Conservation (phyloP, 1,140 invertebrate genomes). For the Bombus terrestris region DNA sequence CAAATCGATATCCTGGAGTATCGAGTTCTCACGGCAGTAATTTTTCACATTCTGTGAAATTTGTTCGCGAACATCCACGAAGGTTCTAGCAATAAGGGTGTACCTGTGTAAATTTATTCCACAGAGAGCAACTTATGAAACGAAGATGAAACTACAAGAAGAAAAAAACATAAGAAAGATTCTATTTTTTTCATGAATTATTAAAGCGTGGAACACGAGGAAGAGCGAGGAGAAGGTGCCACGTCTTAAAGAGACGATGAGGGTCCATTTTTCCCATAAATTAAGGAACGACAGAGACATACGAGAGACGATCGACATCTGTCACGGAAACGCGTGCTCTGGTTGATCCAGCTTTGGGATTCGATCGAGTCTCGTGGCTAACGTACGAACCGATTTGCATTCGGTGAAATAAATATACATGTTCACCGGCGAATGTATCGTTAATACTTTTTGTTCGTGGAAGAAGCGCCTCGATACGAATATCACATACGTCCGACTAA, state of each 20-base stretch:
- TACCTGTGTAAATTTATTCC: slow-evolving; percentile 59
- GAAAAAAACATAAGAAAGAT: slow-evolving; percentile 32
- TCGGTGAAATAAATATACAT: background rate
- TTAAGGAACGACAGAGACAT: slow-evolving; percentile 28
- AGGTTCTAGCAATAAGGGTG: slow-evolving; percentile 73
- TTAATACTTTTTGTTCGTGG: slow-evolving; percentile 35
- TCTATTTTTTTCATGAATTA: slow-evolving; percentile 54
- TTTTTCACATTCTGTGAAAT: slow-evolving; percentile 23
- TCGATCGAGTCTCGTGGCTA: slow-evolving; percentile 73
- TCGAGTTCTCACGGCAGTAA: slow-evolving; percentile 6
- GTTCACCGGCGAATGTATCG: slow-evolving; percentile 9
- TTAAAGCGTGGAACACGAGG: background rate
- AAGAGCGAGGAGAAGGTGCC: slow-evolving; percentile 14
- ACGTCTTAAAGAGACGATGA: slow-evolving; percentile 55
- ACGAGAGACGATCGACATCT: slow-evolving; percentile 76
- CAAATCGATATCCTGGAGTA: slow-evolving; percentile 27
- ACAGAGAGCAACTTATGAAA: slow-evolving; percentile 10
- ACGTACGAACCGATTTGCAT: slow-evolving; percentile 13
- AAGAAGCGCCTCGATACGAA: background rate
- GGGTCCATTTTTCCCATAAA: slow-evolving; percentile 77
- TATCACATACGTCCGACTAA: background rate
- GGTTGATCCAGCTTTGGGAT: slow-evolving; percentile 78
- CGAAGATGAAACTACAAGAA: slow-evolving; percentile 2
- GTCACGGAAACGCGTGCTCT: slow-evolving; percentile 62
- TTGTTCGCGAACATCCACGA: slow-evolving; percentile 21